Conservation (phyloP, 2,888 invertebrate genomes). For the Lasioglossum vierecki region DNA sequence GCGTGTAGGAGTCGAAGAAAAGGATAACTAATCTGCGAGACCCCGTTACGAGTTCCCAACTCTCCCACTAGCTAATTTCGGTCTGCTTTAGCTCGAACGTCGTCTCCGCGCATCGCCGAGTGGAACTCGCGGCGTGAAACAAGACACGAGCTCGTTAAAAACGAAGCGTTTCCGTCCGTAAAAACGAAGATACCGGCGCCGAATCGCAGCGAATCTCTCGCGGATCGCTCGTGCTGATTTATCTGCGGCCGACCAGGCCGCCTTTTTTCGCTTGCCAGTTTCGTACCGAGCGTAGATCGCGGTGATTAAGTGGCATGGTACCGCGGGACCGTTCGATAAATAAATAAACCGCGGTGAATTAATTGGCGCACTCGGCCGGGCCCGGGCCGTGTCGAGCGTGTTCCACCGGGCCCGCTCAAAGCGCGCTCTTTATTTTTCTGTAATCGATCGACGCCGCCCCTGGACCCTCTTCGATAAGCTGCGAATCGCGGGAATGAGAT, state of each 20-base stretch:
- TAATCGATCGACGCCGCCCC: conserved; percentile 50
- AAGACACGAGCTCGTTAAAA: conserved; percentile 64
- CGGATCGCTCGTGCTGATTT: conserved; percentile 50
- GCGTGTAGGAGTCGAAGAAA: conserved; percentile 78
- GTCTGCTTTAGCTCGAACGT: background rate
- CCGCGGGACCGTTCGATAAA: conserved; percentile 56
- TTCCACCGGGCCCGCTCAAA: conserved; percentile 34
- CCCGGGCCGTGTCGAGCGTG: conserved; percentile 53
- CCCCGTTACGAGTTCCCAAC: conserved; percentile 58
- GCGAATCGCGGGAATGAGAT: conserved; percentile 21
- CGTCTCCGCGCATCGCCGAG: conserved; percentile 45
- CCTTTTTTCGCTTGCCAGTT: conserved; percentile 41
- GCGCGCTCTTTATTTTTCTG: conserved; percentile 49
- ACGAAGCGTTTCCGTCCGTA: conserved; percentile 31
- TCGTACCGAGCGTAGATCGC: conserved; percentile 51
- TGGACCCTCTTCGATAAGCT: conserved; percentile 31
- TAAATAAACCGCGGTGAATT: conserved; percentile 59
- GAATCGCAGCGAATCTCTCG: conserved; percentile 30
- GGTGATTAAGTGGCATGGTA: conserved; percentile 59
- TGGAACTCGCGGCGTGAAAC: conserved; percentile 49
- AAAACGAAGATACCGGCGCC: conserved; percentile 2
- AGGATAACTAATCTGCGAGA: conserved; percentile 74
- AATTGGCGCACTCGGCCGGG: conserved; percentile 53
- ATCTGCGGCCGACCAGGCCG: conserved; percentile 35
- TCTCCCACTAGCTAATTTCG: background rate